Conservation (phyloP, 2,797 vertebrate genomes). For the Megalops cyprinoides region DNA sequence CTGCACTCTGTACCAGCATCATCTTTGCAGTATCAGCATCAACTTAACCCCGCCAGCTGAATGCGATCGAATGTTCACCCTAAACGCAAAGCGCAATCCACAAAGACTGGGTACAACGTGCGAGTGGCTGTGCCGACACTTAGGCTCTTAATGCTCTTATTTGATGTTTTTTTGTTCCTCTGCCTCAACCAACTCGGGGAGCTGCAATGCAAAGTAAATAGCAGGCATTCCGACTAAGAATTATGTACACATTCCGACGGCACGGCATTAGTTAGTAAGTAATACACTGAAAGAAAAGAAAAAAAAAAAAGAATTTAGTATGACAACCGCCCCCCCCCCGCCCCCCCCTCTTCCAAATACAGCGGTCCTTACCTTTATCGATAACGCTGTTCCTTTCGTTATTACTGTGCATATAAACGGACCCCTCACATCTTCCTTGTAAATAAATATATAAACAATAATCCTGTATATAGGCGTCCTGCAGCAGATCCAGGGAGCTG, state of each 20-base stretch:
- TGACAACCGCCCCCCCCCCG: no score
- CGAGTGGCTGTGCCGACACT: neutral
- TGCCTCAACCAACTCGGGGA: neutral
- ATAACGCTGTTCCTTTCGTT: slow-evolving; percentile 61
- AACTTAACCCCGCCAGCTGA: slow-evolving; percentile 27
- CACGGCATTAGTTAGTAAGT: slow-evolving; percentile 12
- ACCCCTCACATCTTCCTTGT: slow-evolving; percentile 71
- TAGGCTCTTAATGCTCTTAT: neutral
- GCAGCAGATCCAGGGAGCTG: slow-evolving; percentile 62
- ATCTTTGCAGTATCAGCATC: slow-evolving; percentile 38
- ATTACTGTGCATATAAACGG: slow-evolving; percentile 46
- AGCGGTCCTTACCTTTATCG: slow-evolving; percentile 61
- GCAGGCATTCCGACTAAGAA: slow-evolving; percentile 26
- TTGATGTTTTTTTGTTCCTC: slow-evolving; percentile 4
- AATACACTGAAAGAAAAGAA: neutral
- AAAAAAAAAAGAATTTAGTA: neutral
- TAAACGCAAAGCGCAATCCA: neutral
- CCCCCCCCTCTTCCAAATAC: neutral
- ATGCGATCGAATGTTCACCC: slow-evolving; percentile 18
- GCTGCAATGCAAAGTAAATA: slow-evolving; percentile 28
- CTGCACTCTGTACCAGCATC: slow-evolving; percentile 20
- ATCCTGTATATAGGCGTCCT: slow-evolving; percentile 64
- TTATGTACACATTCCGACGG: slow-evolving; percentile 17
- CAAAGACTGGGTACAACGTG: neutral
- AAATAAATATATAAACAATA: slow-evolving; percentile 62